Percentiles rank a stretch among this genome's conserved stretches.
Conservation (phyloP, 2,113 vertebrate species). For the Podarcis cretensis region DNA sequence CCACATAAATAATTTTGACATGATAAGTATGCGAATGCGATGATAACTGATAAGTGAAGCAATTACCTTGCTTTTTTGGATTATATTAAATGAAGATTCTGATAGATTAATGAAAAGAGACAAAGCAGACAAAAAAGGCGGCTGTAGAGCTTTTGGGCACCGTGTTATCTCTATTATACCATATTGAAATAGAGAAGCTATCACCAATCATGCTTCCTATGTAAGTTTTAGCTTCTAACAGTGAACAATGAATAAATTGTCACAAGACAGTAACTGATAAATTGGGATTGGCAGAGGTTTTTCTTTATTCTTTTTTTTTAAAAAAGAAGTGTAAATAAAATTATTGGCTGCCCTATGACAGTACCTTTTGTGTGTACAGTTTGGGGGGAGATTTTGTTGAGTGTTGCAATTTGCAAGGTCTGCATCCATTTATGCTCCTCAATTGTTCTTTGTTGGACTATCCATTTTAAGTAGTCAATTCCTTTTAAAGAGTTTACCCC, state of each 20-base stretch:
- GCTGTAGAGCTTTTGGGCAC: constrained; percentile 84
- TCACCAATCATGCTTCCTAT: constrained; percentile 85
- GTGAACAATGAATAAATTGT: constrained; percentile 88
- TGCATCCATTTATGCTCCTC: constrained; percentile 58
- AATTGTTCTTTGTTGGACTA: constrained; percentile 65
- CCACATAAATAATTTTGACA: constrained; percentile 91
- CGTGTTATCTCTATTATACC: constrained; percentile 87
- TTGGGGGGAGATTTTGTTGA: constrained; percentile 40
- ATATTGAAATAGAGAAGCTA: constrained; percentile 88
- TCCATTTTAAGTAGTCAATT: constrained; percentile 57
- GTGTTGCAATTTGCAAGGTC: constrained; percentile 50
- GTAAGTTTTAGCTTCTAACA: constrained; percentile 84
- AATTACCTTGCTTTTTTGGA: constrained; percentile 88
- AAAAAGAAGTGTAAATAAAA: constrained; percentile 82
- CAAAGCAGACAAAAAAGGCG: constrained; percentile 86
- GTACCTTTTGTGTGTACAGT: constrained; percentile 67
- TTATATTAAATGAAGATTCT: constrained; percentile 90
- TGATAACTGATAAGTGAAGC: constrained; percentile 88
- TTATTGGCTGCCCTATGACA: constrained; percentile 69
- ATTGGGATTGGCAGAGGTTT: constrained; percentile 84
- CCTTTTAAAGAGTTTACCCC: constrained; percentile 46
- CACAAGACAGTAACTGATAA: constrained; percentile 87
- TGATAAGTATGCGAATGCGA: constrained; percentile 83
- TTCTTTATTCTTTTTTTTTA: constrained; percentile 20
- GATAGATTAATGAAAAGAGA: constrained; percentile 89